Evolutionary conservation across 2,113 vertebrate genomes (phyloP), one percentile per base, ranked within the genome.

Genomic region (Ranitomeya imitator): DNA sequence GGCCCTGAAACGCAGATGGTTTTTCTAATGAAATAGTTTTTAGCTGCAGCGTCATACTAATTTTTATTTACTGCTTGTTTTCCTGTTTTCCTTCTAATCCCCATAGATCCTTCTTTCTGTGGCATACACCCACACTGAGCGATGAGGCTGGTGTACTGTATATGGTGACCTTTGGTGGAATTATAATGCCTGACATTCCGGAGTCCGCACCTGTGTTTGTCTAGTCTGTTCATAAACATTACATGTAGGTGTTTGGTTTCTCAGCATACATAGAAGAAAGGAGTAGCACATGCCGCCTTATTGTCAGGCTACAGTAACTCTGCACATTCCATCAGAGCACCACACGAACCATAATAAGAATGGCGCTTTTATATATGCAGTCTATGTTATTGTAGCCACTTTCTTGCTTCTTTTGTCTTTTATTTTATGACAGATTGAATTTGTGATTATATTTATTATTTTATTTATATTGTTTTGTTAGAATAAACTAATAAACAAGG

Each of bases 161-260:
- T 89, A 85, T 78, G 65, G 87, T 89, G 87, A 85, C 87, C 87
- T 89, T 89, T 89, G 59, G 37, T 85, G 81, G 73, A 84, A 89
- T 89, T 79, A 77, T 84, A 85, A 89, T 85, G 81, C 82, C 74
- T 89, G 61, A 55, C 81, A 89, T 89, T 89, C 87, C 87, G 18
- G 82, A 21, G 87, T 73, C 87, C 82, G 23, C 87, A 89, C 87
- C 87, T 89, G 87, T 89, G 87, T 89, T 89, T 89, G 82, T 89
- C 81, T 89, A 89, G 87, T 31, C 87, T 78, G 37, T 89, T 79
- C 87, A 89, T 85, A 89, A 85, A 89, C 87, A 79, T 89, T 89
- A 79, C 87, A 79, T 89, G 82, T 79, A 85, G 81, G 87, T 84
- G 87, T 89, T 85, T 79, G 87, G 82, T 89, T 89, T 89, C 87